Evolutionary conservation across 2,888 invertebrate species (phyloP), one percentile per base, ranked within the genome.

Genomic region (Drosophila gaucha): DNA sequence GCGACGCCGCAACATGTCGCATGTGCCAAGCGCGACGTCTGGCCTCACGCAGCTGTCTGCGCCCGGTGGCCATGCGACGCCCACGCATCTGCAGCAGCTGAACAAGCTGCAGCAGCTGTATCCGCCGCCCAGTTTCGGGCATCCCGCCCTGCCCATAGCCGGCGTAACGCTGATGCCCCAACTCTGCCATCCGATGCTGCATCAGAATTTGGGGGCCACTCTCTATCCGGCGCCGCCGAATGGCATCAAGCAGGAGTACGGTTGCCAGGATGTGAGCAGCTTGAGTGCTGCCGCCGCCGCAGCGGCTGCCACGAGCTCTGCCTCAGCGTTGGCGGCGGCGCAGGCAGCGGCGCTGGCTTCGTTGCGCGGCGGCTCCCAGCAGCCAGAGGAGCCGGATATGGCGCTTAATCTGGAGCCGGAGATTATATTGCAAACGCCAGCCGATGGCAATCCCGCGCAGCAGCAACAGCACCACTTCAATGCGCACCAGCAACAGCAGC

Each of bases 101-200:
- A 90, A 90, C 31, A 90, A 86, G 70, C 43, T 84, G 65, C 84
- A 84, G 46, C 84, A 88, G 20, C 62, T 90, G 52, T 90, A 90
- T 77, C 89, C 90, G 75, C 90, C 90, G 63, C 86, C 88, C 41
- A 89, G 85, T 50, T 90, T 90, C 44, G 82, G 80, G 5, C 90
- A 90, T 67, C 90, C 90, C 75, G 89, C 89, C 31, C 51, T 90
- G 66, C 90, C 90, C 44, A 89, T 90, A 35, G 79, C 90, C 49
- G 82, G 90, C 54, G 90, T 90, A 10, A 78, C 90, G 54, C 72
- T 90, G 64, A 90, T 90, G 90, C 90, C 90, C 9, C 90, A 90
- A 57, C 80, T 90, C 55, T 90, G 90, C 75, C 90, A 90, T 76
- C 90, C 90, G 41, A 90, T 90, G 22, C 65, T 90, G 73, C 90